Conservation (phyloP, 2,888 invertebrate species). For the Chloromyia formosa region DNA sequence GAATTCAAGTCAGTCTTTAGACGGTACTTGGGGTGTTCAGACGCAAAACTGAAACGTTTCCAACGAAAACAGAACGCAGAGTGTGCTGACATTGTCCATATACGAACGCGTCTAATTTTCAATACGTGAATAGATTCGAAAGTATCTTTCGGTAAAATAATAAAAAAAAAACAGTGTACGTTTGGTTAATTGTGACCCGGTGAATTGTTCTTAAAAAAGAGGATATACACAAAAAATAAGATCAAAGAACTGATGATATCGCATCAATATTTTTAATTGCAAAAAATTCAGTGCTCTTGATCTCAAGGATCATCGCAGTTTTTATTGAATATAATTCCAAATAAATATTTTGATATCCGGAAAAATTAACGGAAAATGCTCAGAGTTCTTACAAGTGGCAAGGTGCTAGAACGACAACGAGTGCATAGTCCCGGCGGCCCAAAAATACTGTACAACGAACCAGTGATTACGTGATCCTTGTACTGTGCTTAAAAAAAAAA, state of each 20-base stretch:
- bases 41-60: slow-evolving; percentile 30
- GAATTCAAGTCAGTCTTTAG: slow-evolving; percentile 39
- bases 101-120: not conserved
- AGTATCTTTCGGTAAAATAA: not conserved
- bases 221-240: not conserved
- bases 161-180: too few relatives aligned
- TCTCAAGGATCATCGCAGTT: not conserved
- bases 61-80: not conserved
- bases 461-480: slow-evolving; percentile 16
- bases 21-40: slow-evolving; percentile 42
- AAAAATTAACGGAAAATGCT: slow-evolving; percentile 22
- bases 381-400: not conserved
- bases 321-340: not conserved
- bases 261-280: not conserved
- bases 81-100: slow-evolving; percentile 22
- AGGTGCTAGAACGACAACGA: too few relatives aligned
- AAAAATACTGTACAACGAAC: not conserved
- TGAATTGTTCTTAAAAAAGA: not conserved
- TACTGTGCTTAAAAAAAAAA: not conserved
- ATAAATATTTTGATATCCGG: slow-evolving; percentile 3
- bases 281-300: too few relatives aligned
- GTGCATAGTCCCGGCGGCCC: slow-evolving; percentile 7
- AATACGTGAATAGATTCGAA: not conserved
- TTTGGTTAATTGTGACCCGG: too few relatives aligned
- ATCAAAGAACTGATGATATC: not conserved